A percentile compares a stretch with the other conserved stretches of the same genome.
Evolutionary conservation across 1,140 invertebrate genomes (phyloP).

Genomic region (Coboldia fuscipes): DNA sequence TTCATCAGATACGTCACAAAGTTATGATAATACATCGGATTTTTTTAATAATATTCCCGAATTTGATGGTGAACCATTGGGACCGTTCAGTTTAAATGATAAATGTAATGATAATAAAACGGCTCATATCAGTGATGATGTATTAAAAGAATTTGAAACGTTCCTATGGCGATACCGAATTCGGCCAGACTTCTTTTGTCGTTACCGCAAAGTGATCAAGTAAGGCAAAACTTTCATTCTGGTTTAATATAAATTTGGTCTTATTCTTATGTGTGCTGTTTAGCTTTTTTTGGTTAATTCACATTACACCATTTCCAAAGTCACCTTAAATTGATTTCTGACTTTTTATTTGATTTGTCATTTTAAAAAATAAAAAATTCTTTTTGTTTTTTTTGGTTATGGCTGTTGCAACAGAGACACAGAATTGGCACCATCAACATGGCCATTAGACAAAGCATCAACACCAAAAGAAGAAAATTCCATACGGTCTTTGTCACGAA

Average conservation of each 20-base stretch:
- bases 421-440: neutral
- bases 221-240: conserved; percentile 9
- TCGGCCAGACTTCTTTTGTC: conserved; percentile 39
- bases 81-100: conserved; percentile 6
- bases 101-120: neutral
- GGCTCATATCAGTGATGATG: conserved; percentile 23
- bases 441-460: neutral
- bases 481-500: neutral
- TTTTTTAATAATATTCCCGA: conserved; percentile 20
- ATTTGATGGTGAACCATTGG: conserved; percentile 11
- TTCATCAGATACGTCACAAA: neutral
- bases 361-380: conserved; percentile 1
- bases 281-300: too few relatives aligned
- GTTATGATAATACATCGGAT: conserved; percentile 12
- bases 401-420: neutral
- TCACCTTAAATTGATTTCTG: neutral
- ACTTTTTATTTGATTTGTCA: neutral
- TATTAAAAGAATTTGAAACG: conserved; percentile 34
- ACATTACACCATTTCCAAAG: too few relatives aligned
- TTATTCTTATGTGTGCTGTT: conserved; percentile 3
- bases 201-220: conserved; percentile 21
- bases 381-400: too few relatives aligned
- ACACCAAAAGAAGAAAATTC: neutral
- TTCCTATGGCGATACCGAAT: conserved; percentile 37
- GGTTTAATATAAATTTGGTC: conserved; percentile 10